Percentiles rank a stretch among this genome's conserved stretches.
phyloP scores from a whole-genome alignment of 2,113 vertebrate species.

The Rattus norvegicus region DNA sequence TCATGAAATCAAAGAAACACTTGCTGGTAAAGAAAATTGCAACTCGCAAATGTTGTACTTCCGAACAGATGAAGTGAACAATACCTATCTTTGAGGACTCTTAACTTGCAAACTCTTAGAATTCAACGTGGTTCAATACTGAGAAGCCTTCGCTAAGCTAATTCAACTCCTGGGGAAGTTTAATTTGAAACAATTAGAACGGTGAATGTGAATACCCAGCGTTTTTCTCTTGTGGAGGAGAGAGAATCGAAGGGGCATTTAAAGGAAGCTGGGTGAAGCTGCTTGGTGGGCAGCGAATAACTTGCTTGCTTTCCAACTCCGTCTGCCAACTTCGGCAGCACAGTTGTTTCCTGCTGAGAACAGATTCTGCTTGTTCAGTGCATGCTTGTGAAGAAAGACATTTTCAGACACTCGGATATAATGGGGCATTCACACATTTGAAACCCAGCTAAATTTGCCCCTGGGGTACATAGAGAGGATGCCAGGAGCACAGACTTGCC shows the following conservation, averaged over 20 bases:
- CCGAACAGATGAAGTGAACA: constrained; percentile 42
- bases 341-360: constrained; percentile 67
- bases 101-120: constrained; percentile 40
- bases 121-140: neutral
- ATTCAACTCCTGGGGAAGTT: constrained; percentile 62
- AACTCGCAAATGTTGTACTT: constrained; percentile 31
- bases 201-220: constrained; percentile 6
- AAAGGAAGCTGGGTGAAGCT: constrained; percentile 45
- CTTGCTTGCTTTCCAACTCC: constrained; percentile 49
- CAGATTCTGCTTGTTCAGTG: constrained; percentile 62
- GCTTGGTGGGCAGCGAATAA: neutral
- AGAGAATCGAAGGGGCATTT: constrained; percentile 44
- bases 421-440: constrained; percentile 69
- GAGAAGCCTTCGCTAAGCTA: constrained; percentile 53
- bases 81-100: constrained; percentile 55
- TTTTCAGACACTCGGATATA: constrained; percentile 66
- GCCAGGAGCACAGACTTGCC: constrained; percentile 26
- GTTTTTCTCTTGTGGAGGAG: constrained; percentile 22
- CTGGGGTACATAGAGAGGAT: neutral
- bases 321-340: constrained; percentile 37
- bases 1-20: constrained; percentile 34
- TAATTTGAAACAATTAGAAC: constrained; percentile 61
- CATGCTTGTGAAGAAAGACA: constrained; percentile 61
- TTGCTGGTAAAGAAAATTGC: neutral
- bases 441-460: constrained; percentile 44